Evolutionary conservation across 2,797 vertebrate species (phyloP).

Genomic region (Perodicticus potto): DNA sequence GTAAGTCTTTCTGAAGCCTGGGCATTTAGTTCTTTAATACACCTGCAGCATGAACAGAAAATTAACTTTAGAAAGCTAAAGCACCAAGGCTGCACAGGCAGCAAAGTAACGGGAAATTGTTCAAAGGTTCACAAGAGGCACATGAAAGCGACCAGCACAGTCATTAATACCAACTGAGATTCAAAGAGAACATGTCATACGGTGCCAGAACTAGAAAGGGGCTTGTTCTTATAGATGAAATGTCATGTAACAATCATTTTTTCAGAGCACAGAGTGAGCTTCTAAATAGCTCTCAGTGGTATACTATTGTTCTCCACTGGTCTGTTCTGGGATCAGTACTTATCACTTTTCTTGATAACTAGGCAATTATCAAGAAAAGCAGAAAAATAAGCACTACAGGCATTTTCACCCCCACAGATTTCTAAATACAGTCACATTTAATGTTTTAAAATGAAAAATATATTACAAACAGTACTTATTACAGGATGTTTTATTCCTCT

Average conservation of each 20-base stretch:
- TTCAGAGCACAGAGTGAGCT: constrained; percentile 24
- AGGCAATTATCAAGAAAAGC: constrained; percentile 69
- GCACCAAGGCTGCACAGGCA: constrained; percentile 5
- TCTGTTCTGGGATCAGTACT: constrained; percentile 30
- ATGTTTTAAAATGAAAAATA: constrained; percentile 35
- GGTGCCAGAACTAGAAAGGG: neutral
- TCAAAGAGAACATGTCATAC: neutral
- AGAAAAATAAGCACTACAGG: constrained; percentile 47
- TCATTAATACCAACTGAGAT: constrained; percentile 47
- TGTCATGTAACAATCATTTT: constrained; percentile 44
- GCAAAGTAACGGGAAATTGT: neutral
- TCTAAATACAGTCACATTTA: constrained; percentile 49
- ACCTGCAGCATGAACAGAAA: constrained; percentile 40
- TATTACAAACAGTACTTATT: constrained; percentile 71
- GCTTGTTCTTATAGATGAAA: constrained; percentile 33
- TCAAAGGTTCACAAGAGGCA: constrained; percentile 24
- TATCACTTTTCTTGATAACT: neutral
- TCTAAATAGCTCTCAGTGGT: constrained; percentile 44
- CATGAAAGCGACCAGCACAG: neutral
- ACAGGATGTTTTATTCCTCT: constrained; percentile 53
- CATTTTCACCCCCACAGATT: constrained; percentile 63
- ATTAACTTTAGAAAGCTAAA: constrained; percentile 46
- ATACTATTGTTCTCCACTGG: neutral
- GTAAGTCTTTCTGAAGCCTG: neutral
- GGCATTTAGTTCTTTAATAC: constrained; percentile 21